Evolutionary conservation across 2,113 vertebrate genomes (phyloP), one percentile per base, ranked within the genome.

Genomic region (Copsychus sechellarum): DNA sequence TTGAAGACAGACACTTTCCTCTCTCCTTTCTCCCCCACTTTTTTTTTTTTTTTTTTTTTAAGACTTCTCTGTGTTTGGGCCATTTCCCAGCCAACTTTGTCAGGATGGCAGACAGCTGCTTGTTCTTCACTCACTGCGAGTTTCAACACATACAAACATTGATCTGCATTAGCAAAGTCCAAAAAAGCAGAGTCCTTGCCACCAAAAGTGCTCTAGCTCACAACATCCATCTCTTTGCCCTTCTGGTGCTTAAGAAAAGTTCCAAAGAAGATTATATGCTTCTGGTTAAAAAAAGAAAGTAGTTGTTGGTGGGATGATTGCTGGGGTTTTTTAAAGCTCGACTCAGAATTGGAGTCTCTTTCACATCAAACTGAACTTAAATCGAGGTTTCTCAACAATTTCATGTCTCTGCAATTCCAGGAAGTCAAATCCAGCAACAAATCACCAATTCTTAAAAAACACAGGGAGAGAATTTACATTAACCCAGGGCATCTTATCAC

Each of bases 251-350:
- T 74, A 33, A 71, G 64, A 36, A 48, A 50, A 93, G 82, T 78
- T 95, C 69, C 76, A 88, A 86, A 54, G 51, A 94, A 88, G 88
- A 96, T 95, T 94, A 96, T 77, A 94, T 65, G 64, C 43, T 95
- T 90, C 82, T 81, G 85, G 87, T 73, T 94, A 95, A 93, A 96
- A 95, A 92, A 91, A 84, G 92, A 92, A 96, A 92, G 90, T 86
- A 65, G 88, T 66, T 71, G 60, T 86, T 96, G 94, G 47, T 93
- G 85, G 95, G 79, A 80, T 70, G 77, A 84, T 76, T 78, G 72
- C 38, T 91, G 87, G 86, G 86, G n/a, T 50, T 64, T 90, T 83
- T 71, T 15, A 92, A 81, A 94, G 80, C 76, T 93, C 60, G 5
- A 78, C 69, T 97, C 91, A 74, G 62, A 93, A 88, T 1, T 93